Conservation (phyloP, 2,888 invertebrate species). For the Neoscelio sp. region DNA sequence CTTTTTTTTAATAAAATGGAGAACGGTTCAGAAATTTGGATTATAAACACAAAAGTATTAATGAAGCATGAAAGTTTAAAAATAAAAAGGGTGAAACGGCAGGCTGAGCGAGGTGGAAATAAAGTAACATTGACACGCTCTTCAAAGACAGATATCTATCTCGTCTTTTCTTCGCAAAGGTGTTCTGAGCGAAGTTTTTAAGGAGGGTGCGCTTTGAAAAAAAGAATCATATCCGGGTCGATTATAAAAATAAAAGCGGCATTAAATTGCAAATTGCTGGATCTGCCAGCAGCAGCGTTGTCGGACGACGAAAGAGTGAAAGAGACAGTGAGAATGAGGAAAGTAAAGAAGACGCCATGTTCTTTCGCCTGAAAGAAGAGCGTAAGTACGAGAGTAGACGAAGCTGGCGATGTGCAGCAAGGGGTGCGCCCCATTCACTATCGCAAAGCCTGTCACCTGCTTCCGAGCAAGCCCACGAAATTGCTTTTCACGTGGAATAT, state of each 20-base stretch:
- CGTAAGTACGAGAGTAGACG: conserved; percentile 55
- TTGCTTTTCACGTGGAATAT: conserved; percentile 68
- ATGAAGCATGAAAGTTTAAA: conserved; percentile 21
- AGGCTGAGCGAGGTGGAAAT: conserved; percentile 37
- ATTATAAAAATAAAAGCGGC: conserved; percentile 71
- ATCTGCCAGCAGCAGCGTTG: conserved; percentile 56
- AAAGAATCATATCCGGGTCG: conserved; percentile 73
- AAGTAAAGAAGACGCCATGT: conserved; percentile 59
- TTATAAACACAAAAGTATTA: conserved; percentile 21
- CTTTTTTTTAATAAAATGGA: neutral
- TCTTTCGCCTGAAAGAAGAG: conserved; percentile 61
- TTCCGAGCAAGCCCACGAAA: conserved; percentile 66
- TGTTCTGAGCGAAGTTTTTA: conserved; percentile 57
- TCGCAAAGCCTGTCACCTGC: conserved; percentile 69
- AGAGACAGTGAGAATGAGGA: conserved; percentile 54
- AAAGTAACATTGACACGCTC: conserved; percentile 50
- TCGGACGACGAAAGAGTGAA: conserved; percentile 38
- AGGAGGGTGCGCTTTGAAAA: conserved; percentile 66
- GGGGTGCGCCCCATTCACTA: conserved; percentile 63
- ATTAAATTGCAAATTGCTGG: conserved; percentile 72
- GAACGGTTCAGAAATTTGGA: conserved; percentile 1
- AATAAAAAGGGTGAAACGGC: conserved; percentile 31
- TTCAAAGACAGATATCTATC: conserved; percentile 51
- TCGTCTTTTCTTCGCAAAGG: conserved; percentile 42
- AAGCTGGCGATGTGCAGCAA: conserved; percentile 52